Base-by-base conservation (phyloP, 1,140 invertebrate species). In the Thalassaphorura encarpata region DNA sequence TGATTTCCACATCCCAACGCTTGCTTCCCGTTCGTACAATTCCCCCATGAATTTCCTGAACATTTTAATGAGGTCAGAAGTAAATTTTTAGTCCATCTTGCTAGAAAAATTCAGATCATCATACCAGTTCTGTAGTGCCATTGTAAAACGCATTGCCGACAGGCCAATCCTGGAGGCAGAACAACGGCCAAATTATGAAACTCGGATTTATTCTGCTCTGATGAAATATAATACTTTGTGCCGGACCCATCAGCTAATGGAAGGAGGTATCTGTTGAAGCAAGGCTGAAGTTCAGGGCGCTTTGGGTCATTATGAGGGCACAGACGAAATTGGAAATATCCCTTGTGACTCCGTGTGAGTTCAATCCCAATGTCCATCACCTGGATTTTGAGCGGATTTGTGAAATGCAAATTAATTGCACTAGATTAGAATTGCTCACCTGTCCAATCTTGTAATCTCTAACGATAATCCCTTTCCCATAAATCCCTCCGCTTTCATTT, bases 401-500 rank as follows among this genome's bases (percentile, higher is more conserved):
- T 26, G 29, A 50, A 31, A 51, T n/a, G 59, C 48, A 36, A 59
- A 57, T 41, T 45, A 28, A 26, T 55, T 18, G n/a, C 8, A 47
- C 11, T 23, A n/a, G 6, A 6, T 33, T n/a, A 52, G 13, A 57
- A 24, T 16, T 53, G n/a, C 54, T 73, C 66, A 85, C 81, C 77
- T 89, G 84, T 31, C 89, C 90, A 3, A 82, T 78, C 21, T 79
- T 81, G 70, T 92, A 94, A 58, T 82, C 83, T 26, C 83, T 73
- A 1, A 80, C 80, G 31, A 91, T 86, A 40, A 89, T 86, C 2
- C 87, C 89, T 69, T 86, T 87, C 13, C 83, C 87, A 64, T 78
- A 94, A 66, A 82, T 77, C 3, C 90, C 90, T 2, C 90, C 89
- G 1, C 85, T 84, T 73, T 95, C 91, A 67, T 95, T 89, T 0